Base-by-base conservation (phyloP, 2,113 vertebrate genomes). In the Empidonax traillii region DNA sequence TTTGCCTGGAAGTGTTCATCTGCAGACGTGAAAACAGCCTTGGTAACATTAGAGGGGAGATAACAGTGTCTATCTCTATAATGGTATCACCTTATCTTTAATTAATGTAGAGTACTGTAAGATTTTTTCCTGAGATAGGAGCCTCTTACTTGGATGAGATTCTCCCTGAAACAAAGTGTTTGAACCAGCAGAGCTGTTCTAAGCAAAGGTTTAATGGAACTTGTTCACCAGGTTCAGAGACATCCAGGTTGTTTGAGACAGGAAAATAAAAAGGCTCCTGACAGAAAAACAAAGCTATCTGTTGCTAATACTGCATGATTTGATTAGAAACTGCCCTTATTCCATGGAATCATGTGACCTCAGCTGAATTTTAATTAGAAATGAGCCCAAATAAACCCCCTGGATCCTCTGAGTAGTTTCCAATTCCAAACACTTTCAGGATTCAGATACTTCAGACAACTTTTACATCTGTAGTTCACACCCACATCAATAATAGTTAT, bases 81-180 rank as follows among this genome's bases (percentile, higher is more conserved):
- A 82, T 75, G 90, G 61, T 94, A 94, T 63, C 72, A 84, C 83
- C 83, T 88, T 93, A 92, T 96, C 95, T 90, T 93, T 95, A 96
- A 95, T 95, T 96, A 96, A 94, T 72, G 59, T 84, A 75, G 65
- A 96, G 56, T 66, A 63, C 61, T 68, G 22, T 78, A 78, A 89
- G 94, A 95, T 95, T 62, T 71, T 77, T 56, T 81, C 71, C 82
- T 84, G 73, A 89, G 83, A 92, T 90, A 90, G 0, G 2, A 88
- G 25, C 31, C 56, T 85, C 85, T 85, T 65, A 7, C 73, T 85
- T 65, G 68, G 79, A 44, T 67, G 56, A 43, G 56, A 78, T 65
- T 89, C 68, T 92, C 86, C 73, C 79, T 85, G 84, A 81, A 95
- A 90, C 41, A 68, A 91, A 65, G 49, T n/a, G n/a, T 85, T 92